Percentiles rank a stretch among this genome's conserved stretches.
These are phyloP conservation scores for Diabrotica virgifera DNA, from an alignment of 1,140 invertebrate species.

Conservation along the genomic window DNA sequence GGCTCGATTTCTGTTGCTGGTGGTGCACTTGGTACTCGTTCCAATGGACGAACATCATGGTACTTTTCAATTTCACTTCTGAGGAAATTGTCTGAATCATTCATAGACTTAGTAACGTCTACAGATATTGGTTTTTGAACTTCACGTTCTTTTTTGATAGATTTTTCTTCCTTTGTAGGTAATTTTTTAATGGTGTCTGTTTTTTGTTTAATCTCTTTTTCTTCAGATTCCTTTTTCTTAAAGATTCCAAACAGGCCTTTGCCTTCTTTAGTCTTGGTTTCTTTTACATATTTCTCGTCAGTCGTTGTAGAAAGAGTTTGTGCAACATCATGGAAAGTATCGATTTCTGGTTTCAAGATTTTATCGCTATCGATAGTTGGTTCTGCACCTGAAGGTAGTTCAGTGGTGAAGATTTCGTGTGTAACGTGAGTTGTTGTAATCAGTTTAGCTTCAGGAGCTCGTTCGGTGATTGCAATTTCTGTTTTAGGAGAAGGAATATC, in stretches of 20 bases:
- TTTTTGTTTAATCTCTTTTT: neutral
- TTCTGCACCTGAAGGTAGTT: neutral
- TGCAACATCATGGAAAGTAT: neutral
- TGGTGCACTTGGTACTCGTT: neutral
- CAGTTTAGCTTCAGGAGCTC: neutral
- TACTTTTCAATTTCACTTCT: slow-evolving; percentile 25
- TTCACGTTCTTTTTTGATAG: neutral
- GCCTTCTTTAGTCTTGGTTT: neutral
- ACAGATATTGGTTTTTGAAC: neutral
- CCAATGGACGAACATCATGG: slow-evolving; percentile 28
- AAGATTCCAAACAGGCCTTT: neutral
- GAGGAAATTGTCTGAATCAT: slow-evolving; percentile 22
- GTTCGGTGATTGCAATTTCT: neutral
- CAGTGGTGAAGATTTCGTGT: neutral
- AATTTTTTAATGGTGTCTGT: too few relatives aligned
- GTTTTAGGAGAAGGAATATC: neutral
- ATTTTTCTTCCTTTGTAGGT: neutral
- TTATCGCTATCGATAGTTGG: neutral
- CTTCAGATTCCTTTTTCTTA: neutral
- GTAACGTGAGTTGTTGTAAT: neutral
- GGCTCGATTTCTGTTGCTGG: neutral
- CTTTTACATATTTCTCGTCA: neutral
- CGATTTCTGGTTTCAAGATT: neutral
- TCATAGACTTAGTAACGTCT: slow-evolving; percentile 9
- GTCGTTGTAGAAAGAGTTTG: neutral